phyloP scores from a whole-genome alignment of 2,797 vertebrate genomes.

The Scolopax bukidnonensis region DNA sequence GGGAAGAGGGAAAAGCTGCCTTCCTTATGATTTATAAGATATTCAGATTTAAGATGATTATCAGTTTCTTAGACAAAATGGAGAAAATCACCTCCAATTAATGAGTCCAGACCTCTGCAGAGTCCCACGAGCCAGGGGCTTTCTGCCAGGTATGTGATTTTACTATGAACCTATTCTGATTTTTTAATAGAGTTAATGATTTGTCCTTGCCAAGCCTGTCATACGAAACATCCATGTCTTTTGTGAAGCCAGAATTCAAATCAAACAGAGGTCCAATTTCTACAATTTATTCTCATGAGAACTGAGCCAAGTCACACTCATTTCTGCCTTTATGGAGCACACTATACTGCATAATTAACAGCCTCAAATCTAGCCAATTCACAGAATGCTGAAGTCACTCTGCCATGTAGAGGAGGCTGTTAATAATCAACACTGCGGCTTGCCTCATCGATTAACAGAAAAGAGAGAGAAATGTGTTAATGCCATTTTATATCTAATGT shows the following conservation, averaged over 20 bases:
- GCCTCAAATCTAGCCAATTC: slow-evolving; percentile 24
- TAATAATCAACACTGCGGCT: background rate
- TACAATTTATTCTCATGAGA: slow-evolving; percentile 32
- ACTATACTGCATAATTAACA: slow-evolving; percentile 30
- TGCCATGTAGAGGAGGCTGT: background rate
- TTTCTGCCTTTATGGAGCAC: slow-evolving; percentile 17
- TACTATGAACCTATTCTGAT: background rate
- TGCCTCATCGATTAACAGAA: background rate
- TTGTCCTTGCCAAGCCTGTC: background rate
- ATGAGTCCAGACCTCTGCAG: background rate
- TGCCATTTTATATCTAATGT: background rate
- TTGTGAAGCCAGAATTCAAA: slow-evolving; percentile 5
- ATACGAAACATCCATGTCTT: background rate
- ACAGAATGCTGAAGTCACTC: slow-evolving; percentile 7
- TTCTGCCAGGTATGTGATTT: background rate
- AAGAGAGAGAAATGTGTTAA: background rate
- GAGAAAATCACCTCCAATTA: background rate
- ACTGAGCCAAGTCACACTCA: slow-evolving; percentile 23
- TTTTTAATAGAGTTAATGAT: background rate
- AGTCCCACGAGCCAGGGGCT: background rate
- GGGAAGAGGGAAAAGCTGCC: background rate
- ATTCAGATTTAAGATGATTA: background rate
- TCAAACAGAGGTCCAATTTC: slow-evolving; percentile 28
- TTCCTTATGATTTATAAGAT: background rate
- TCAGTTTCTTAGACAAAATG: background rate